Evolutionary conservation across 2,888 invertebrate genomes (phyloP), one percentile per base, ranked within the genome.

Genomic region (Schrankia costaestrigalis): DNA sequence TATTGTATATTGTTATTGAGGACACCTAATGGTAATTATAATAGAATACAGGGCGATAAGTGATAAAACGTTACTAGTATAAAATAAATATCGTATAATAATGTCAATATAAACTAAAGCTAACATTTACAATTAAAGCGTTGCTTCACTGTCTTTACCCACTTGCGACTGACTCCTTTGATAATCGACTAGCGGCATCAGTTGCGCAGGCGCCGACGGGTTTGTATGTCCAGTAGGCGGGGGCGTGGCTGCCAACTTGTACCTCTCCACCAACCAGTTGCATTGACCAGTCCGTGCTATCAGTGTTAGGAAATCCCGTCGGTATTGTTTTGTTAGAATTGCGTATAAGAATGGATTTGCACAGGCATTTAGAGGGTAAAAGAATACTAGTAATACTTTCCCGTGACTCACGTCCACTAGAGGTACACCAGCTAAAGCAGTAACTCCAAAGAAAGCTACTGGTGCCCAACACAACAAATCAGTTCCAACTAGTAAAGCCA

Each of bases 341-440:
- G 96, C 97, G 76, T 97, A 97, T 2, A 97, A 83, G 84, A 96
- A 97, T 0, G 97, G 97, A 81, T 97, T 97, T 21, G 97, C 95
- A 70, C 96, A 96, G 0, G 96, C 94, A 78, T 97, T 97, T 41
- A 97, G 80, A 0, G 97, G 97, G 70, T 97, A 95, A 70, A 97
- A 96, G 71, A 97, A 96, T 5, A 97, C 96, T 41, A 96, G 80
- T 7, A 96, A 81, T 28, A 97, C 93, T 77, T 94, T 94, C 0
- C 94, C 93, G 58, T 93, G 91, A 4, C 93, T 93, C 0, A 97
- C 93, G 55, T 94, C 94, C 24, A 97, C 95, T 43, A 97, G 78
- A 0, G 97, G 95, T 53, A 90, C 92, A 0, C 96, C 96, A 1
- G 95, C 92, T 19, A 97, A 82, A 0, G 97, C 97, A 0, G 96